phyloP scores from a whole-genome alignment of 2,888 invertebrate species.

The Lymantria monacha region DNA sequence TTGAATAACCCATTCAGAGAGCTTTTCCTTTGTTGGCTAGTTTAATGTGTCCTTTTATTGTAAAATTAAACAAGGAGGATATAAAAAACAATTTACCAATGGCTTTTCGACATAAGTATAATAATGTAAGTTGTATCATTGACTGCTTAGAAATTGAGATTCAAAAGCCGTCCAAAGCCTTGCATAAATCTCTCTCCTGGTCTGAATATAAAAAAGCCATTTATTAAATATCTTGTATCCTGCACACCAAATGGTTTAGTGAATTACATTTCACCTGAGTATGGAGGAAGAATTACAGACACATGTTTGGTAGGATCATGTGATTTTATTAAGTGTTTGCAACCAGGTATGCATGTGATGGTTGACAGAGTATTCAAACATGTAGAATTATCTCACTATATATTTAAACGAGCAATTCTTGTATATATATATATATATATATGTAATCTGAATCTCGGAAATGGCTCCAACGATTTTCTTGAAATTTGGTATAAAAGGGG shows the following conservation, averaged over 20 bases:
- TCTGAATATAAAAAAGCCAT: conserved; percentile 42
- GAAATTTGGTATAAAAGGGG: too few species aligned
- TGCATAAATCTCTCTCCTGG: conserved; percentile 46
- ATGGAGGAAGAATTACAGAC: conserved; percentile 26
- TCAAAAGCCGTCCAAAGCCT: conserved; percentile 43
- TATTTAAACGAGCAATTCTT: too few species aligned
- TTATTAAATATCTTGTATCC: conserved; percentile 37
- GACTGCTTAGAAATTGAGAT: conserved; percentile 53
- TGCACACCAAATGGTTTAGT: conserved; percentile 34
- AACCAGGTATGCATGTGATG: conserved; percentile 4
- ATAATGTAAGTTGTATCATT: conserved; percentile 41
- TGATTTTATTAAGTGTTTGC: conserved; percentile 7
- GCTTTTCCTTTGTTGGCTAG: too few species aligned
- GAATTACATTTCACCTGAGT: conserved; percentile 34
- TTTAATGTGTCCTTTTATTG: too few species aligned
- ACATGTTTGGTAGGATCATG: conserved; percentile 10
- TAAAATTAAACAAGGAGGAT: too few species aligned
- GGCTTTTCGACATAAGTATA: conserved; percentile 33
- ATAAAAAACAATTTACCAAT: conserved; percentile 28
- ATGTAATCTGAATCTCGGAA: too few species aligned
- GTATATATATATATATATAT: too few species aligned
- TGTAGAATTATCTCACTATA: too few species aligned
- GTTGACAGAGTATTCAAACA: conserved; percentile 13
- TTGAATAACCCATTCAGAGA: too few species aligned
- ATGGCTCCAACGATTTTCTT: too few species aligned